phyloP scores from a whole-genome alignment of 2,113 vertebrate genomes.

The Shinisaurus crocodilurus region DNA sequence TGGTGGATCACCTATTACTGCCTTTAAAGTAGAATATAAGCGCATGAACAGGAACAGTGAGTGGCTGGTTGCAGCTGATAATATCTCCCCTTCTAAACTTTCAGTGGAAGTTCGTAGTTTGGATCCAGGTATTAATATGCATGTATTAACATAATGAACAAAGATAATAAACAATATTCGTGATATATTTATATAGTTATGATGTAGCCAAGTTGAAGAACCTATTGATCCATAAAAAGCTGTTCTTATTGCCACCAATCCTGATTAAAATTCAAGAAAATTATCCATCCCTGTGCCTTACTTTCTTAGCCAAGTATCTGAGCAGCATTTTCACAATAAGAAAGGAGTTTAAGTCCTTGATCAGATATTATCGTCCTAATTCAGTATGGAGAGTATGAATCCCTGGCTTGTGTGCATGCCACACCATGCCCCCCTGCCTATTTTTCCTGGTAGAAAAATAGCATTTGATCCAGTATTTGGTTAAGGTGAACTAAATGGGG shows the following conservation, averaged over 20 bases:
- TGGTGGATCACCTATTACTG: conserved; percentile 94
- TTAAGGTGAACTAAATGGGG: not conserved
- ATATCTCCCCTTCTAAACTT: conserved; percentile 94
- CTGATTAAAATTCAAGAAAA: not conserved
- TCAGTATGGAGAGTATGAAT: not conserved
- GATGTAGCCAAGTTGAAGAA: not conserved
- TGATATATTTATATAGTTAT: not conserved
- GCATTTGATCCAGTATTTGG: not conserved
- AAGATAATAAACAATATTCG: not conserved
- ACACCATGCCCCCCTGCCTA: not conserved
- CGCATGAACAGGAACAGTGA: conserved; percentile 82
- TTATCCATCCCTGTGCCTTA: no score
- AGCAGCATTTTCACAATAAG: not conserved
- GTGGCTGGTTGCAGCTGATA: conserved; percentile 90
- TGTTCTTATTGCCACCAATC: not conserved
- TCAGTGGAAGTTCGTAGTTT: conserved; percentile 94
- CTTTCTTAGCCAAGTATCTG: not conserved
- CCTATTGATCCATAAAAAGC: not conserved
- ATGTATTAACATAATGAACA: not conserved
- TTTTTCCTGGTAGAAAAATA: not conserved
- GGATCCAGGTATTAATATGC: conserved; percentile 85
- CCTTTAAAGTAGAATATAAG: conserved; percentile 94
- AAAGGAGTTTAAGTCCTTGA: not conserved
- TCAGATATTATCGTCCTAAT: not conserved
- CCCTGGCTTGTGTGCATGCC: not conserved